phyloP scores from a whole-genome alignment of 2,797 vertebrate genomes.

The Periparus ater region DNA sequence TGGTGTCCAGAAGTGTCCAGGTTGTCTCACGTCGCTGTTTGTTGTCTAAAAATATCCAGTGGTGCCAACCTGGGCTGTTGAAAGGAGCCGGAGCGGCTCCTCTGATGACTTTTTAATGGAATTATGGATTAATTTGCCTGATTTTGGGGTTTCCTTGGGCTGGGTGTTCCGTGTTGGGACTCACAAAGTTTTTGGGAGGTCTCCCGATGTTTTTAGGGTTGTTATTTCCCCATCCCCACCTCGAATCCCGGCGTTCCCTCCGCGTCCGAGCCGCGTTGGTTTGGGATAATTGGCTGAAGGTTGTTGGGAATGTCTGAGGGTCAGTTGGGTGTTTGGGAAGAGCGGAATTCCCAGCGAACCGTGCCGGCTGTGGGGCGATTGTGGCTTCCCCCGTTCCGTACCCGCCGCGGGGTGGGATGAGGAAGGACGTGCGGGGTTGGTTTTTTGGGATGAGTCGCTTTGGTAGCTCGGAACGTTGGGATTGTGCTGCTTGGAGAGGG shows the following conservation, averaged over 20 bases:
- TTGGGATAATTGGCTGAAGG: background rate
- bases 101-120: rapidly evolving
- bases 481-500: background rate
- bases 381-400: background rate
- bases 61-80: rapidly evolving
- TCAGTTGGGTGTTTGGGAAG: background rate
- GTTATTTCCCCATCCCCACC: rapidly evolving
- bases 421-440: rapidly evolving
- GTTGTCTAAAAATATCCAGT: background rate
- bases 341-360: rapidly evolving
- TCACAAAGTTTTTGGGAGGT: background rate
- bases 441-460: background rate
- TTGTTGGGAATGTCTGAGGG: rapidly evolving
- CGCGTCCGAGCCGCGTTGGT: rapidly evolving
- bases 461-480: rapidly evolving
- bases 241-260: rapidly evolving
- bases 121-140: rapidly evolving
- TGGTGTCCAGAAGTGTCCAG: rapidly evolving
- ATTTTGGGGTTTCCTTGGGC: background rate
- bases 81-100: rapidly evolving
- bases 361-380: background rate
- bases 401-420: rapidly evolving
- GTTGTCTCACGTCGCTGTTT: rapidly evolving
- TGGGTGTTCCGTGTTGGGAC: rapidly evolving
- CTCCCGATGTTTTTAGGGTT: background rate